phyloP scores from a whole-genome alignment of 2,888 invertebrate genomes.

The Temnothorax rugatulus region DNA sequence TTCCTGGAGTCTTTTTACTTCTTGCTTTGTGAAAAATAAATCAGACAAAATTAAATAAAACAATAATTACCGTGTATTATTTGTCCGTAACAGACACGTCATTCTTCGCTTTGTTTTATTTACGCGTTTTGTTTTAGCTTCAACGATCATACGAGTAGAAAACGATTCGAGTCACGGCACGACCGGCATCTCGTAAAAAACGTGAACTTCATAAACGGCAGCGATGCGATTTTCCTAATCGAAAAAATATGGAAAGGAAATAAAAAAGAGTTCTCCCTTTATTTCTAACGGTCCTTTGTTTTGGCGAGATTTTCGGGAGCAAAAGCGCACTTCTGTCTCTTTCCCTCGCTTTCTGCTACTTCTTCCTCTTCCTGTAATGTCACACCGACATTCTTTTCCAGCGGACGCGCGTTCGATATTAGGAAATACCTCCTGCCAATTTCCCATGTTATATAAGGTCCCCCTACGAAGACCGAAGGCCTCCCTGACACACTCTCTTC shows the following conservation, averaged over 20 bases:
- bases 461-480: constrained; percentile 71
- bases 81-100: neutral
- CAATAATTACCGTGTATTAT: neutral
- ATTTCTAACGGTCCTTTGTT: constrained; percentile 64
- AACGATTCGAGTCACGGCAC: constrained; percentile 9
- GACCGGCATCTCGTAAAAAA: constrained; percentile 24
- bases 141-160: neutral
- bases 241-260: constrained; percentile 20
- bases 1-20: neutral
- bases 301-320: constrained; percentile 50
- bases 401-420: constrained; percentile 76
- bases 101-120: neutral
- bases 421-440: constrained; percentile 80
- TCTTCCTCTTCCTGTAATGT: constrained; percentile 57
- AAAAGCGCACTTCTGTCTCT: constrained; percentile 28
- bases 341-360: neutral
- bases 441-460: constrained; percentile 72
- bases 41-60: neutral
- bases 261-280: neutral
- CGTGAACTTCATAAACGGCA: constrained; percentile 30
- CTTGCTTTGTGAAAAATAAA: neutral
- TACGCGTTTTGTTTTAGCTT: neutral
- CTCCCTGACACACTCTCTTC: constrained; percentile 56
- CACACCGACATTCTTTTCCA: constrained; percentile 74
- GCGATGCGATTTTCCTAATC: constrained; percentile 38